phyloP scores from a whole-genome alignment of 1,140 invertebrate genomes.

The Rhopalosiphum maidis region DNA sequence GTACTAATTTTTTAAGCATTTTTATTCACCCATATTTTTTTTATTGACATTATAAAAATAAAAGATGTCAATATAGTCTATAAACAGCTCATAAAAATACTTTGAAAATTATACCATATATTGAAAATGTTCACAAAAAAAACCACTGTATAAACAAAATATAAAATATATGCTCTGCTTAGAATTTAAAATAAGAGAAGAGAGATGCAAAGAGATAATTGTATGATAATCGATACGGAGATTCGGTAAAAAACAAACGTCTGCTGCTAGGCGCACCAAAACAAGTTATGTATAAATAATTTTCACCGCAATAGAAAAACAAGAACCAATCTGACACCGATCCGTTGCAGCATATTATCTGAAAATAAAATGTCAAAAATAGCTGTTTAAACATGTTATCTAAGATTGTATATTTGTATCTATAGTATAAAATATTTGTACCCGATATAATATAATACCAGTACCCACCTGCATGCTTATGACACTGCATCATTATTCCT shows the following conservation, averaged over 20 bases:
- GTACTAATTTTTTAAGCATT: no score
- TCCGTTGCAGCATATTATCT: background rate
- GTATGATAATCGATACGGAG: background rate
- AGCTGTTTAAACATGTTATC: background rate
- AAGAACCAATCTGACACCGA: background rate
- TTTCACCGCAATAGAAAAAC: slow-evolving; percentile 13
- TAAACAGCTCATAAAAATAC: no score
- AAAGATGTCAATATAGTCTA: no score
- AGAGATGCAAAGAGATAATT: background rate
- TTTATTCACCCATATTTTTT: no score
- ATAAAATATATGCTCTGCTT: no score
- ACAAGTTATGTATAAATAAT: slow-evolving; percentile 31
- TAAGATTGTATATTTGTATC: background rate
- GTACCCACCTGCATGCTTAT: no score
- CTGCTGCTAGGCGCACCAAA: background rate
- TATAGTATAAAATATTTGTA: background rate
- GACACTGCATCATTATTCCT: no score
- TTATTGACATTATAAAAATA: no score
- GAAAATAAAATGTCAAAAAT: background rate
- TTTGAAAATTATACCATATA: no score
- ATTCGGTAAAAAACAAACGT: background rate
- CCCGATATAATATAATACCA: background rate
- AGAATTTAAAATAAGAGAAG: no score
- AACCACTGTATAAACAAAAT: background rate
- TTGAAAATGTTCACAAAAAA: background rate